These are phyloP conservation scores for Sebastes dallii DNA, from an alignment of 2,797 vertebrate genomes.

Conservation along the genomic window DNA sequence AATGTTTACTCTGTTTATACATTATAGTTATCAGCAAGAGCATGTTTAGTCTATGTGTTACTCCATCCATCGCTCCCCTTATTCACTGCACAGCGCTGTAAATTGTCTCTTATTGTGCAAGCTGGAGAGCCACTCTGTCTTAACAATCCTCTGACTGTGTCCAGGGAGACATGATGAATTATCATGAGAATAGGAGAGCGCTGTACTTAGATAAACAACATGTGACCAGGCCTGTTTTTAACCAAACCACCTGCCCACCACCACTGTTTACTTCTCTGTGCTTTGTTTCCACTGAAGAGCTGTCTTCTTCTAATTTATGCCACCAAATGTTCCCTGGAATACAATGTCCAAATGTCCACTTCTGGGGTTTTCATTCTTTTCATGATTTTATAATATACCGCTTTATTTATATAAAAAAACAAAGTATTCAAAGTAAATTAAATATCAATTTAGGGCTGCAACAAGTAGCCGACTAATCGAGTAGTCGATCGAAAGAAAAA, in stretches of 20 bases:
- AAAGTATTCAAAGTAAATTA: neutral
- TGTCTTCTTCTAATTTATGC: neutral
- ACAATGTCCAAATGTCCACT: neutral
- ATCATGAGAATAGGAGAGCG: conserved; percentile 51
- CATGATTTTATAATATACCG: neutral
- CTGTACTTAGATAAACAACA: conserved; percentile 60
- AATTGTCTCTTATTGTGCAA: neutral
- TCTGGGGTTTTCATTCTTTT: neutral
- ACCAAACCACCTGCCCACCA: conserved; percentile 31
- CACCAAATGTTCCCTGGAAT: neutral
- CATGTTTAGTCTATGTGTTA: neutral
- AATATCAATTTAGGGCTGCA: neutral
- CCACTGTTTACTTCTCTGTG: conserved; percentile 1
- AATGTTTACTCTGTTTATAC: neutral
- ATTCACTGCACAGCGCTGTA: neutral
- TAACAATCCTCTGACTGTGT: conserved; percentile 1
- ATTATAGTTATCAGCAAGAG: neutral
- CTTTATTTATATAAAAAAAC: neutral
- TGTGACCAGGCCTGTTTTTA: conserved; percentile 54
- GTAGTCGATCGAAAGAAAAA: neutral
- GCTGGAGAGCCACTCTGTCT: neutral
- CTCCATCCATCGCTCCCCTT: neutral
- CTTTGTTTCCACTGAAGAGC: conserved; percentile 5
- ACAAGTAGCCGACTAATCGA: rapidly evolving
- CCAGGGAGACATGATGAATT: conserved; percentile 41